Evolutionary conservation across 2,888 invertebrate species (phyloP), one percentile per base, ranked within the genome.

Genomic region (Acleris cristana): DNA sequence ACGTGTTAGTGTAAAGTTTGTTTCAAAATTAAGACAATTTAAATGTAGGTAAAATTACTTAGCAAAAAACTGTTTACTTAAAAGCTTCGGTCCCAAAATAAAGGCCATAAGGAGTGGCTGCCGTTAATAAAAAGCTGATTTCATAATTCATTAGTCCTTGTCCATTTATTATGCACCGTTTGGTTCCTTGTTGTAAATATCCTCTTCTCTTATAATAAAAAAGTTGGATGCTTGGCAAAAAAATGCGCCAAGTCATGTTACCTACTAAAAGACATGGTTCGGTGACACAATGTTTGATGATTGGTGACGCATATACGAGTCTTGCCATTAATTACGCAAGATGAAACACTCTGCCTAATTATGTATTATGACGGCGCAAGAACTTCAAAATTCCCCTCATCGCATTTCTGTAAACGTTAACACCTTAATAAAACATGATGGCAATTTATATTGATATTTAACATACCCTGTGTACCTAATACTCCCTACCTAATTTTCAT

Each of bases 331-430:
- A 60, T 52, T 60, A 34, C 16, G 51, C 19, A 60, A 52, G 52
- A 52, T 48, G 58, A 60, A 14, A 26, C 51, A 14, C 48, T 30
- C 51, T 52, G 51, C 10, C 19, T 21, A 60, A 59, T 59, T 26
- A 59, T n/a, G 14, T 59, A 19, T 30, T 49, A 59, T 59, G 58
- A 59, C 49, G 48, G 18, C 6, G 58, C 49, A 16, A 14, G 30
- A 48, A 30, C 19, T 49, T 30, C 14, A 19, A 49, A 49, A 18
- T 49, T 49, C 21, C 23, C 44, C 16, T 16, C 21, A 56, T 56
- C 19, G 1, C 40, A 56, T 21, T 21, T 44, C 19, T 21, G 18
- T n/a, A 40, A 40, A 14, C 14, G 40, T 14, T 40, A 40, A 40
- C 40, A 40, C 14, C 40, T 40, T 3, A 3, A 40, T 2, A 8